Percentiles rank a stretch among this genome's conserved stretches.
Evolutionary conservation across 1,140 invertebrate species (phyloP).

Genomic region (Sitobion miscanthi): DNA sequence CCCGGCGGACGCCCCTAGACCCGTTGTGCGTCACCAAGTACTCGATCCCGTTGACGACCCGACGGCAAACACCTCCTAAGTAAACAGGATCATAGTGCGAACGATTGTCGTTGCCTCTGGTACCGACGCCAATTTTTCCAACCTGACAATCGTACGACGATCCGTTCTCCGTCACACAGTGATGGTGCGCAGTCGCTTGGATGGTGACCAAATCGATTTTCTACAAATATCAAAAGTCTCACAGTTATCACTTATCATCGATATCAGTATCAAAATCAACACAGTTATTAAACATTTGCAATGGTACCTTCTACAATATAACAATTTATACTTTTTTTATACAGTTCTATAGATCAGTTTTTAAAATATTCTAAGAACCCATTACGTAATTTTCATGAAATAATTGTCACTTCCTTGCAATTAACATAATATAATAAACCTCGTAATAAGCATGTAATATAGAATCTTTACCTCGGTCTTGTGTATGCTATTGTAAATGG

Average conservation of each 20-base stretch:
- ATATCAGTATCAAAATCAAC: neutral
- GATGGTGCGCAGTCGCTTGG: neutral
- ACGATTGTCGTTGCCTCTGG: neutral
- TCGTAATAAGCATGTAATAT: neutral
- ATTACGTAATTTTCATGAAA: neutral
- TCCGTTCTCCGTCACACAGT: neutral
- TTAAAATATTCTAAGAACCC: neutral
- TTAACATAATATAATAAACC: neutral
- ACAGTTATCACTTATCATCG: neutral
- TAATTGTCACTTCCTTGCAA: neutral
- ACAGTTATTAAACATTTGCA: neutral
- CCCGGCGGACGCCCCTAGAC: constrained; percentile 65
- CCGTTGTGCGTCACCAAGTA: constrained; percentile 69
- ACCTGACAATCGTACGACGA: neutral
- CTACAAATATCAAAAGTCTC: neutral
- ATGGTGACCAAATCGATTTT: neutral
- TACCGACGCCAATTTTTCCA: neutral
- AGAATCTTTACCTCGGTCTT: constrained; percentile 20
- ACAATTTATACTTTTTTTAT: neutral
- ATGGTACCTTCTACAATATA: neutral
- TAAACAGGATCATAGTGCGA: neutral
- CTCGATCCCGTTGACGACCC: constrained; percentile 64
- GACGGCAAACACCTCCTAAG: neutral
- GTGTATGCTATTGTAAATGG: neutral
- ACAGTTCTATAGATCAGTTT: neutral